Evolutionary conservation across 2,888 invertebrate genomes (phyloP), one percentile per base, ranked within the genome.

Genomic region (Drosophila nigricruria): DNA sequence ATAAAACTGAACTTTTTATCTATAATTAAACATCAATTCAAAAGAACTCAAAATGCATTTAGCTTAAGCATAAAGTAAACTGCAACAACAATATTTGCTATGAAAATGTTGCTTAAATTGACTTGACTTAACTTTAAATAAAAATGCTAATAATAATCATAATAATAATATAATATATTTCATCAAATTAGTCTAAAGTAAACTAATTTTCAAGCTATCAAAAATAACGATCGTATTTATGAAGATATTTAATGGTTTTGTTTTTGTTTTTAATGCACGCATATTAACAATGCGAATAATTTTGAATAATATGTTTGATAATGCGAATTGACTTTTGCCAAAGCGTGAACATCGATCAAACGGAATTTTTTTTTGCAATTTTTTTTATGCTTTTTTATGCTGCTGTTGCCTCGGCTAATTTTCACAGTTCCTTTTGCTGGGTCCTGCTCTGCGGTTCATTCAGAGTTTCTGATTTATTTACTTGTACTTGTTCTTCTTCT

Each of bases 251-350:
- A 32, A 49, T 49, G 49, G 18, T 6, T 49, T 45, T 16, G 27
- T n/a, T 27, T n/a, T 18, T 30, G 2, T 27, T 27, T 30, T 18
- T 30, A 36, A 25, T 61, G 59, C 42, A 12, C 38, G 32, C 60
- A 45, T 58, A 18, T 32, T n/a, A 58, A 47, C 54, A 45, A 36
- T 49, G 27, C 34, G 49, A 54, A 74, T 63, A 38, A 63, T 36
- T 63, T 67, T 76, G 58, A 73, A 63, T 77, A 63, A 76, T 76
- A 64, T 77, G 43, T 38, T 30, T 36, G 42, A 49, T 20, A 77
- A 77, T 67, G 45, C 27, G 42, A 72, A 57, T 52, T 64, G 78
- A 73, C 67, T 53, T 66, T 52, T 56, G 52, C 40, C 47, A 16
- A 16, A 42, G 34, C 40, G 45, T 45, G n/a, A 43, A 43, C 63